These are phyloP conservation scores for Mimas tiliae DNA, from an alignment of 2,888 invertebrate species.

Conservation along the genomic window DNA sequence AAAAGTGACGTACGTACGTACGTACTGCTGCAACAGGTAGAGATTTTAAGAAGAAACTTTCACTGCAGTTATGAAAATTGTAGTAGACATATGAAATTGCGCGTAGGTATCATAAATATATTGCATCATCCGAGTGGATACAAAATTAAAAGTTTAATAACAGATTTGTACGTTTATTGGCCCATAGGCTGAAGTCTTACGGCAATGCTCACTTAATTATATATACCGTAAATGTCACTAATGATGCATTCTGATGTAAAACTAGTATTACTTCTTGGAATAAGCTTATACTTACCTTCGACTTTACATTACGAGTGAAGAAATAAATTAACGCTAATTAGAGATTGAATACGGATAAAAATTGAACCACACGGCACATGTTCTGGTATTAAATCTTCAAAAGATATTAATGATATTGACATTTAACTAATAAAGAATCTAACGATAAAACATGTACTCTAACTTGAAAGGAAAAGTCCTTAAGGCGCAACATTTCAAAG, in stretches of 20 bases:
- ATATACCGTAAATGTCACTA: conserved; percentile 51
- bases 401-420: background rate
- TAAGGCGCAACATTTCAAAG: conserved; percentile 15
- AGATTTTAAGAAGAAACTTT: background rate
- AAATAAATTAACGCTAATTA: conserved; percentile 27
- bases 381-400: background rate
- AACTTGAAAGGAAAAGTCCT: conserved; percentile 13
- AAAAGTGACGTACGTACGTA: background rate
- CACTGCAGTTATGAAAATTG: conserved; percentile 6
- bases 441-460: background rate
- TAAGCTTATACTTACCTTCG: conserved; percentile 17
- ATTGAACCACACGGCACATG: conserved; percentile 14
- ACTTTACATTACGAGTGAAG: background rate
- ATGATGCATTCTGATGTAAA: conserved; percentile 48
- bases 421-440: background rate
- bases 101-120: conserved; percentile 30
- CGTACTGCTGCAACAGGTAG: background rate
- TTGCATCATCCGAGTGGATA: conserved; percentile 52
- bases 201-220: conserved; percentile 48
- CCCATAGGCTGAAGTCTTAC: conserved; percentile 48
- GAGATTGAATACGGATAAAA: conserved; percentile 31
- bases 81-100: background rate
- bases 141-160: conserved; percentile 48
- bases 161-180: conserved; percentile 49
- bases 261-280: conserved; percentile 39